Evolutionary conservation across 1,140 invertebrate species (phyloP), one percentile per base, ranked within the genome.

Genomic region (Antheraea pernyi): DNA sequence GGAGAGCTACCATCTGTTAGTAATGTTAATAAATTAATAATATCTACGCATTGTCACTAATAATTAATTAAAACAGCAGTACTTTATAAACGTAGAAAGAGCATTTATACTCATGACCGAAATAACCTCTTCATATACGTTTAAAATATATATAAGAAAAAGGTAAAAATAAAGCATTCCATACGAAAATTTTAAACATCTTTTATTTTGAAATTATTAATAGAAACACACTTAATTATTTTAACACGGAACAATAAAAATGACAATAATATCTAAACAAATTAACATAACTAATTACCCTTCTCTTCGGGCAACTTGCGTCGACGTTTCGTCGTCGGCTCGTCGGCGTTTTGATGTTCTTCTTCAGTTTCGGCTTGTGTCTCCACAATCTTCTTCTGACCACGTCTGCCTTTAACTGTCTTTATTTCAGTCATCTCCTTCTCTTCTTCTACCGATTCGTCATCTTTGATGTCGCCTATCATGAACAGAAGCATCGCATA

Each of bases 211-310:
- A 78, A 87, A 76, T 72, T 71, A 70, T 75, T 80, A 84, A 78
- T 82, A 83, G 81, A 83, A 77, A 76, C 81, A 85, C 78, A 84
- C 83, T 84, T 75, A 78, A 81, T 81, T 81, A 81, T 73, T 80
- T 74, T 82, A 80, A 84, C 75, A 82, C 67, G 67, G 81, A 88
- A 86, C 81, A 79, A 80, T 76, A 84, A 81, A 81, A 81, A 81
- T 81, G 75, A 85, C 79, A 77, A 80, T 74, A 70, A 77, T 74
- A 67, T 73, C 76, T 73, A 71, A 84, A 78, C 71, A 70, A 77
- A 78, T 78, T 75, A 83, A 83, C 72, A 81, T 66, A 80, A 73
- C 75, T 90, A 91, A 74, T 91, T 91, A 91, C 88, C 89, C 85
- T 90, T 89, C 39, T 90, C 89, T 19, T 90, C 87, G 10, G 76